Conservation (phyloP, 2,113 vertebrate species). For the Sinocyclocheilus anophthalmus region DNA sequence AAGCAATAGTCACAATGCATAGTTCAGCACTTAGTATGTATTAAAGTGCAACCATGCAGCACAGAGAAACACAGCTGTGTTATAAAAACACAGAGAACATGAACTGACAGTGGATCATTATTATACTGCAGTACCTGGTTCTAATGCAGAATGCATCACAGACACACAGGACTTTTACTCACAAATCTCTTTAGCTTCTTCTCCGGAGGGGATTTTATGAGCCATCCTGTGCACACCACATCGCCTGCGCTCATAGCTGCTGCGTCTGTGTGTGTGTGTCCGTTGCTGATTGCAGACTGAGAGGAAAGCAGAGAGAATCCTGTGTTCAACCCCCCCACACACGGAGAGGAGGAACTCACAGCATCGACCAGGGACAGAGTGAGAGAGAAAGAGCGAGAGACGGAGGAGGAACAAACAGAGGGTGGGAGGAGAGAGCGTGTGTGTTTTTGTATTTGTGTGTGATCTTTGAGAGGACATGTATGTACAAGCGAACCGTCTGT, state of each 20-base stretch:
- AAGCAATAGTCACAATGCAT: not conserved
- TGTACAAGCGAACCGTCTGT: constrained; percentile 13
- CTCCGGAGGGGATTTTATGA: constrained; percentile 97
- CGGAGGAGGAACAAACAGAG: constrained; percentile 32
- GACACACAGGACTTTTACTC: constrained; percentile 74
- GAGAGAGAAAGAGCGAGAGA: constrained; percentile 33
- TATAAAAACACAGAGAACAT: not conserved
- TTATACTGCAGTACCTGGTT: constrained; percentile 21
- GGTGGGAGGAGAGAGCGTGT: constrained; percentile 17
- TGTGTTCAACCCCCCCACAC: constrained; percentile 66
- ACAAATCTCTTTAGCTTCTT: constrained; percentile 98
- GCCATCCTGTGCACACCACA: constrained; percentile 95
- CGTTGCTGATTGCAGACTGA: constrained; percentile 66
- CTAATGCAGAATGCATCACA: constrained; percentile 1
- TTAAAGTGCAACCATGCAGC: not conserved
- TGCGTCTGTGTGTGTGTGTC: constrained; percentile 57
- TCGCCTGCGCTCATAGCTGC: constrained; percentile 92
- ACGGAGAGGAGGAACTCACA: constrained; percentile 85
- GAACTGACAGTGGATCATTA: constrained; percentile 14
- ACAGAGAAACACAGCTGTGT: not conserved
- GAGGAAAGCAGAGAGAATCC: constrained; percentile 76
- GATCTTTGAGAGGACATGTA: constrained; percentile 2
- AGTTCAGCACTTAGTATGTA: not conserved
- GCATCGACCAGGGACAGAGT: constrained; percentile 80
- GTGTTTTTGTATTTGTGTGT: constrained; percentile 34